Conservation (phyloP, 2,888 invertebrate species). For the Camptogramma bilineatum region DNA sequence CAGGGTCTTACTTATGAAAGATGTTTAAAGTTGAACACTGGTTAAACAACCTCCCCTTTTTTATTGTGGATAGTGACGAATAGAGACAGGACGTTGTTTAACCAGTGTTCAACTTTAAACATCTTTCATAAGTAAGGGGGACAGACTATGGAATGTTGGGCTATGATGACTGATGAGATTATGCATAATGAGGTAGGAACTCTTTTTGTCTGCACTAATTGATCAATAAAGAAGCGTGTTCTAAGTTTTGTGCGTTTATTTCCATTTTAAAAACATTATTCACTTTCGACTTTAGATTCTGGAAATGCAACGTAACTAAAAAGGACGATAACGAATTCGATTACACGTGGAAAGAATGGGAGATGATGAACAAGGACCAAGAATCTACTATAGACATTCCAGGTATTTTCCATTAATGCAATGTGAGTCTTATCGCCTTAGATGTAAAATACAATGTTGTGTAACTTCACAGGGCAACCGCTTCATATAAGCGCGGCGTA, state of each 20-base stretch:
- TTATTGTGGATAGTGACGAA: no score
- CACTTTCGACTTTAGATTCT: constrained; percentile 86
- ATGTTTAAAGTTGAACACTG: no score
- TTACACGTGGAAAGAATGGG: constrained; percentile 95
- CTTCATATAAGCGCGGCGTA: constrained; percentile 98
- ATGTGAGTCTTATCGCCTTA: neutral
- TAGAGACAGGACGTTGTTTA: no score
- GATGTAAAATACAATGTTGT: constrained; percentile 15
- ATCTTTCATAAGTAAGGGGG: no score
- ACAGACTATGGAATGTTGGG: no score
- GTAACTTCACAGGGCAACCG: constrained; percentile 87
- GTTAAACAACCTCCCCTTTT: no score
- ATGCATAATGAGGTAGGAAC: no score
- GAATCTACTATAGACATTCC: constrained; percentile 89
- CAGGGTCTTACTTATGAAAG: no score
- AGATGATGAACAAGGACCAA: constrained; percentile 91
- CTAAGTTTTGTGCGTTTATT: neutral
- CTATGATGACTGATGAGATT: no score
- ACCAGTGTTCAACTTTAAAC: no score
- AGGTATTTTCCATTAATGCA: constrained; percentile 72
- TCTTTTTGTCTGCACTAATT: no score
- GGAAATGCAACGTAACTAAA: constrained; percentile 91
- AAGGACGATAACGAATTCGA: constrained; percentile 76
- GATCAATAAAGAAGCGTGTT: no score
- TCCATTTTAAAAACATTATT: neutral